These are phyloP conservation scores for Rousettus leschenaultii DNA, from an alignment of 2,113 vertebrate genomes.

Conservation along the genomic window DNA sequence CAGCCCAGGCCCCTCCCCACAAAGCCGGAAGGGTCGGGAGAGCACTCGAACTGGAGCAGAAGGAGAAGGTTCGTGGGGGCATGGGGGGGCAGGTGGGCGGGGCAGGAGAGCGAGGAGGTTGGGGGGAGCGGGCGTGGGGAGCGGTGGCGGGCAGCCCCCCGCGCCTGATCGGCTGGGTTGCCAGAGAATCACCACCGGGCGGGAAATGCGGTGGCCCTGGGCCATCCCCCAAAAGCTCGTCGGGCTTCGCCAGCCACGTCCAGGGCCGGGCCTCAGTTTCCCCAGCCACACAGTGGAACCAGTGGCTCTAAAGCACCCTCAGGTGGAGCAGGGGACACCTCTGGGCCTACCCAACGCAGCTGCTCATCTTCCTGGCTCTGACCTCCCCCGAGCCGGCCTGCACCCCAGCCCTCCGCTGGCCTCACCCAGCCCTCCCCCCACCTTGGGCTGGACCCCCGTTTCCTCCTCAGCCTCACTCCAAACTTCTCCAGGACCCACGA, in stretches of 20 bases:
- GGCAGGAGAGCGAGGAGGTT: too few relatives aligned
- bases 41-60: too few relatives aligned
- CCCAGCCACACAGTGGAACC: neutral
- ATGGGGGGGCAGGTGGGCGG: too few relatives aligned
- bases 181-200: too few relatives aligned
- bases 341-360: neutral
- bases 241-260: accelerated
- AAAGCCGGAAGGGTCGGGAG: too few relatives aligned
- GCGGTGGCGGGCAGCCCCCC: too few relatives aligned
- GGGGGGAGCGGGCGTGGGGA: too few relatives aligned
- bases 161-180: too few relatives aligned
- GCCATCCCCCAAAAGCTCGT: too few relatives aligned
- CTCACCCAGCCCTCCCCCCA: accelerated
- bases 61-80: too few relatives aligned
- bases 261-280: neutral
- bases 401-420: accelerated
- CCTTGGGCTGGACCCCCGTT: accelerated
- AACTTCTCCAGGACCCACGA: neutral
- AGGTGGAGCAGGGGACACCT: accelerated
- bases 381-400: neutral
- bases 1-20: neutral
- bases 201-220: neutral
- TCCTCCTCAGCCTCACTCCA: neutral
- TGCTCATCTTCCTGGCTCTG: neutral
- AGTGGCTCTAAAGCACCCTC: accelerated